phyloP scores from a whole-genome alignment of 2,888 invertebrate species.

The Lacanobia wlatinum region DNA sequence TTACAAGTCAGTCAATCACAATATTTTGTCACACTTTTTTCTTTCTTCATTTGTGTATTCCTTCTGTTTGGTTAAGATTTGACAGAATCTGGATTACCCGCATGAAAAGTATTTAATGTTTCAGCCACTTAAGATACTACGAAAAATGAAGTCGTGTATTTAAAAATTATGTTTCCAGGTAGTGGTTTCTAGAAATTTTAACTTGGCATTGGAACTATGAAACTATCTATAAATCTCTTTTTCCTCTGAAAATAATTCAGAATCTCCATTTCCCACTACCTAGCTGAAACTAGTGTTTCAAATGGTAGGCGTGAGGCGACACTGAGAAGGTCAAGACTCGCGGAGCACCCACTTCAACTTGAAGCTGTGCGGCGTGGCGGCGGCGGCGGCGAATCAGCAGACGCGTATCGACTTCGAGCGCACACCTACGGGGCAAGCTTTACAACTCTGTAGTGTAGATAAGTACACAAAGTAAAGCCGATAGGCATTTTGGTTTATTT shows the following conservation, averaged over 20 bases:
- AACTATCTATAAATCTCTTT: background rate
- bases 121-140: too few relatives aligned
- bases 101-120: too few relatives aligned
- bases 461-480: background rate
- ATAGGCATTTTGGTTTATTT: background rate
- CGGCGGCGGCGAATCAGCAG: background rate
- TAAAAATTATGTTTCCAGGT: too few relatives aligned
- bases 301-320: background rate
- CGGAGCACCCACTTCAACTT: constrained; percentile 14
- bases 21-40: too few relatives aligned
- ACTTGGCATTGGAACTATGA: background rate
- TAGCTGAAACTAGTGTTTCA: constrained; percentile 5
- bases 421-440: constrained; percentile 1
- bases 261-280: background rate
- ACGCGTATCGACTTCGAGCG: constrained; percentile 9
- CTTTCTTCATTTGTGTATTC: too few relatives aligned
- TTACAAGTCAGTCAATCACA: too few relatives aligned
- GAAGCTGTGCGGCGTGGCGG: background rate
- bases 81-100: too few relatives aligned
- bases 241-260: background rate
- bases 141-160: too few relatives aligned
- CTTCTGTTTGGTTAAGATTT: too few relatives aligned
- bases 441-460: background rate
- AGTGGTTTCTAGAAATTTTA: background rate
- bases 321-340: constrained; percentile 20